A percentile compares a stretch with the other conserved stretches of the same genome.
phyloP scores from a whole-genome alignment of 1,140 invertebrate genomes.

The Nasonia vitripennis region DNA sequence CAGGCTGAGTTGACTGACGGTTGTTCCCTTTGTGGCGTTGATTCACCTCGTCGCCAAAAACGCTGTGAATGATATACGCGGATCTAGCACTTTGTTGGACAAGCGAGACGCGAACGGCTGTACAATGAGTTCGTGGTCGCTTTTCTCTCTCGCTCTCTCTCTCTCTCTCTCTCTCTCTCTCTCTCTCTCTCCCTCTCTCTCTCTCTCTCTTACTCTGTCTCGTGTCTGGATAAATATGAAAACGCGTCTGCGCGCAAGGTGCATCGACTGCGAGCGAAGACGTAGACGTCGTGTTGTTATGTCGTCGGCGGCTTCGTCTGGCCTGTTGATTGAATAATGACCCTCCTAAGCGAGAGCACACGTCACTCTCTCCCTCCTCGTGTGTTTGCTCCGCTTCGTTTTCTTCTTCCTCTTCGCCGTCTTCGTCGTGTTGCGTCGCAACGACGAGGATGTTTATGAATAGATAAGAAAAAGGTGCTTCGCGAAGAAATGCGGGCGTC shows the following conservation, averaged over 20 bases:
- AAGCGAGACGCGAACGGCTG: too few species aligned
- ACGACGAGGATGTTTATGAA: background rate
- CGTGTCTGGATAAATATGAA: background rate
- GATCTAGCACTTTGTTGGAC: too few species aligned
- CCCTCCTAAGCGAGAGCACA: background rate
- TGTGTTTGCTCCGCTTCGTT: background rate
- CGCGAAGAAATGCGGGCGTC: background rate
- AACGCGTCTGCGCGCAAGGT: slow-evolving; percentile 9
- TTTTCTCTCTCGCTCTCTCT: too few species aligned
- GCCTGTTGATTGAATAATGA: slow-evolving; percentile 46
- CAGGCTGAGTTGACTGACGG: background rate
- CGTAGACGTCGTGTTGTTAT: background rate
- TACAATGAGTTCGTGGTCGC: too few species aligned
- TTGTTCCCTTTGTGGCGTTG: background rate
- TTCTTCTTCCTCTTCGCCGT: background rate
- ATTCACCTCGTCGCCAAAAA: background rate
- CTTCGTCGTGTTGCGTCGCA: background rate
- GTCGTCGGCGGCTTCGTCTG: slow-evolving; percentile 18
- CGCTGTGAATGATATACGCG: background rate
- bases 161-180: too few species aligned
- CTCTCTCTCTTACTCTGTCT: too few species aligned
- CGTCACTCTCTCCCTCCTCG: background rate
- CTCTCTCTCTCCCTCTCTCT: too few species aligned
- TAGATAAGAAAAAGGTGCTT: background rate
- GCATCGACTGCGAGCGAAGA: background rate